phyloP scores from a whole-genome alignment of 2,113 vertebrate genomes.

The Mesocricetus auratus region DNA sequence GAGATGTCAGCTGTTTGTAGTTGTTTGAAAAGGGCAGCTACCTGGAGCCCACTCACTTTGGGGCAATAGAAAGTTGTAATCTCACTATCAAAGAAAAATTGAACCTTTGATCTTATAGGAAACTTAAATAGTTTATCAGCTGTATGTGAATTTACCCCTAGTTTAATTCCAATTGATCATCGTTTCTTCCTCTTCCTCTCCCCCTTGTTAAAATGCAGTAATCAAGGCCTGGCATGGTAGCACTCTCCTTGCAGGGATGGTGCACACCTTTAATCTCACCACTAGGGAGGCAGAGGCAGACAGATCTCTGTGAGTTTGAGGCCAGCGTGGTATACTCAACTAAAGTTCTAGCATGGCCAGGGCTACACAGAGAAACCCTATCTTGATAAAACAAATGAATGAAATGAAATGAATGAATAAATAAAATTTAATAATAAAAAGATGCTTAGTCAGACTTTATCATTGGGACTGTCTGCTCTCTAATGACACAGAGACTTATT shows the following conservation, averaged over 20 bases:
- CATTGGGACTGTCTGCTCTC: too few species aligned
- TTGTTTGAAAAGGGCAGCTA: not conserved
- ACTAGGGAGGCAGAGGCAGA: too few species aligned
- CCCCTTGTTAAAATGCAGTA: not conserved
- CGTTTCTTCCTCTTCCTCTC: not conserved
- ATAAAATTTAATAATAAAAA: not conserved
- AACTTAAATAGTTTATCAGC: not conserved
- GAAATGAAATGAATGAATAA: too few species aligned
- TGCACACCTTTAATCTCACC: too few species aligned
- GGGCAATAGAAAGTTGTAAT: not conserved
- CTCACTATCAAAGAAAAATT: constrained; percentile 26
- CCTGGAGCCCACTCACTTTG: not conserved
- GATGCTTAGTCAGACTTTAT: too few species aligned
- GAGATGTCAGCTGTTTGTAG: not conserved
- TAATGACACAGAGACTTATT: too few species aligned
- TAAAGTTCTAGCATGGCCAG: too few species aligned
- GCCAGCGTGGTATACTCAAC: too few species aligned
- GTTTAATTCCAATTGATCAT: not conserved
- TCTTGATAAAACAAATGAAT: too few species aligned
- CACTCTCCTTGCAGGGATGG: not conserved
- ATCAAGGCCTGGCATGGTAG: not conserved
- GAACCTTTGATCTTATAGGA: not conserved
- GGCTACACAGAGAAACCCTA: too few species aligned
- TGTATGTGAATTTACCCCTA: not conserved
- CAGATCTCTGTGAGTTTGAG: too few species aligned